A percentile compares a stretch with the other conserved stretches of the same genome.
Conservation (phyloP, 1,140 invertebrate genomes). For the Belonocnema kinseyi region DNA sequence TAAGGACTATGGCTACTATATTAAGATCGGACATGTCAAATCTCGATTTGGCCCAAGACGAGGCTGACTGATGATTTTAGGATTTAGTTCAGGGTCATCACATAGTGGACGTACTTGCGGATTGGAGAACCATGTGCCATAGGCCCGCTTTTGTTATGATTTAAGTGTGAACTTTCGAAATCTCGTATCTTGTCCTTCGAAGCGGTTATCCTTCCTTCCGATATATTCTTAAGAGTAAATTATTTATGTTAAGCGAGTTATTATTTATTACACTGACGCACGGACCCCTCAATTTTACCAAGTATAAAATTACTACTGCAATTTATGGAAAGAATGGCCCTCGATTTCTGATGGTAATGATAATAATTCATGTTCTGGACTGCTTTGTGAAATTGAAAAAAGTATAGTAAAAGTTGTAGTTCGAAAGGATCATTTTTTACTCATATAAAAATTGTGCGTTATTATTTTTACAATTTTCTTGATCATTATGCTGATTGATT, state of each 20-base stretch:
- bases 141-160: constrained; percentile 15
- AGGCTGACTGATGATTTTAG: constrained; percentile 29
- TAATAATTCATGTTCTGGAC: too few relatives aligned
- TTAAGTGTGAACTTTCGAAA: constrained; percentile 8
- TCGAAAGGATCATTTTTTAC: too few relatives aligned
- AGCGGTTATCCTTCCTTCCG: constrained; percentile 24
- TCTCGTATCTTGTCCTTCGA: constrained; percentile 9
- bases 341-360: too few relatives aligned
- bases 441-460: too few relatives aligned
- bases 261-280: constrained; percentile 10
- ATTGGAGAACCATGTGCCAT: background rate
- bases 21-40: constrained; percentile 14
- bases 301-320: too few relatives aligned
- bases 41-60: constrained; percentile 9
- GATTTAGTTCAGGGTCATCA: constrained; percentile 16
- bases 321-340: too few relatives aligned
- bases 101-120: constrained; percentile 1
- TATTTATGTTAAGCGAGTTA: background rate
- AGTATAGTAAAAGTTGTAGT: too few relatives aligned
- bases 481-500: too few relatives aligned
- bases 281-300: background rate
- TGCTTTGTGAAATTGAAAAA: too few relatives aligned
- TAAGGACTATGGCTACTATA: constrained; percentile 20
- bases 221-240: background rate
- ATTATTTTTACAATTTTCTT: too few relatives aligned